phyloP scores from a whole-genome alignment of 64 coral and sea anemone species.

The Catalaphyllia jardinei region DNA sequence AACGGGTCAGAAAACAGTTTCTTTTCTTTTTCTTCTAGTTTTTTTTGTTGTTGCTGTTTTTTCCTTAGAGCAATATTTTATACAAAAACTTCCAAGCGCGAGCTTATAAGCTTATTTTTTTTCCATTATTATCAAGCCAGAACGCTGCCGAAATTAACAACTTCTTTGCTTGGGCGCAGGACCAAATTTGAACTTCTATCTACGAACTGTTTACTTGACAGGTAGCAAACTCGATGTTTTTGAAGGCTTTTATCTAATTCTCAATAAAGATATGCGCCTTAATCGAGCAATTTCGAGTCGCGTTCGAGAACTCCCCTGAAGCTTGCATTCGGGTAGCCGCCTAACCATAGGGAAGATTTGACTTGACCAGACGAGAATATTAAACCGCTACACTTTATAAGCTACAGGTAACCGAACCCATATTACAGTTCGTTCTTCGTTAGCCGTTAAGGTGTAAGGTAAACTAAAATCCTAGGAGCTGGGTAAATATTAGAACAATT shows the following conservation, averaged over 20 bases:
- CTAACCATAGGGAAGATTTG: not conserved
- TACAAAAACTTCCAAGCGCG: too few relatives aligned
- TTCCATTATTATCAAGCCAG: not conserved
- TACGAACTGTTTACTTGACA: not conserved
- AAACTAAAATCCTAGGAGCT: constrained; percentile 30
- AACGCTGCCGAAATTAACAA: too few relatives aligned
- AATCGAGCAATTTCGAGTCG: not conserved
- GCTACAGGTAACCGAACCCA: not conserved
- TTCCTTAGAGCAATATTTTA: too few relatives aligned
- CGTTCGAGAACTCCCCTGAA: not conserved
- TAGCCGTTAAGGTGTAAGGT: not conserved
- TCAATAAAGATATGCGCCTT: not conserved
- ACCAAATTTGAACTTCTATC: not conserved
- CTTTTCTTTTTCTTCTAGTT: too few relatives aligned
- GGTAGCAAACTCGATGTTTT: not conserved
- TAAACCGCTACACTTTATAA: not conserved
- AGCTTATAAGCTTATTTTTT: too few relatives aligned
- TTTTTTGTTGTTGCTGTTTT: too few relatives aligned
- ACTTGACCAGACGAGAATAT: not conserved
- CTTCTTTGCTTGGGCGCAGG: too few relatives aligned
- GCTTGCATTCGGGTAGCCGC: not conserved
- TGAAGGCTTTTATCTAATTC: not conserved
- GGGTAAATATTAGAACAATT: not conserved
- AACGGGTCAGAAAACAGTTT: too few relatives aligned
- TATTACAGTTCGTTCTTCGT: not conserved